These are phyloP conservation scores for Lithophane semibrunnea DNA, from an alignment of 2,888 invertebrate genomes.

Conservation along the genomic window DNA sequence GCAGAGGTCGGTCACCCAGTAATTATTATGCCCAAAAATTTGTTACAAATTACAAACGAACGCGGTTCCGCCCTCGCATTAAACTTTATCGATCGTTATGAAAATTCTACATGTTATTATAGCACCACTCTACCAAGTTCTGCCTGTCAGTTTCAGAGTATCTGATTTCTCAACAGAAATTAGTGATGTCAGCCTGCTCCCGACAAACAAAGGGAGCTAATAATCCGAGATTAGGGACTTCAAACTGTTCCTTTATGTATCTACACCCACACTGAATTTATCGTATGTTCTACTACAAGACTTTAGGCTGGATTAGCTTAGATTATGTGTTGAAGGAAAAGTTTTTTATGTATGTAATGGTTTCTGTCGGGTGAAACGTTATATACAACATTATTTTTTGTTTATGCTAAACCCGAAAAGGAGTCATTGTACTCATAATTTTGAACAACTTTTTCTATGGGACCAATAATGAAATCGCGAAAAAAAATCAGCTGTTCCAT, in stretches of 20 bases:
- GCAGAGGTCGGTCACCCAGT: too few species aligned
- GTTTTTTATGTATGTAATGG: neutral
- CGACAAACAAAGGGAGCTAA: conserved; percentile 52
- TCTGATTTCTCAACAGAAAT: conserved; percentile 39
- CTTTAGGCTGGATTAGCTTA: neutral
- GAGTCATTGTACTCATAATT: too few species aligned
- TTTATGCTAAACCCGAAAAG: too few species aligned
- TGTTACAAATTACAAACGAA: too few species aligned
- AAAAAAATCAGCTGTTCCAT: too few species aligned
- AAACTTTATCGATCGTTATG: neutral
- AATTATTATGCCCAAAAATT: too few species aligned
- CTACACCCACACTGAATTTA: neutral
- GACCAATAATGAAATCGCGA: too few species aligned
- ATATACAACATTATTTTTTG: neutral
- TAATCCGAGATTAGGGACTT: conserved; percentile 56
- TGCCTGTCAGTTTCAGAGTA: conserved; percentile 32
- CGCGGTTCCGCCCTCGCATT: too few species aligned
- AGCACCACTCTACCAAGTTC: neutral
- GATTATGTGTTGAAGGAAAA: neutral
- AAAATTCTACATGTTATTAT: neutral
- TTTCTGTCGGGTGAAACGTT: neutral
- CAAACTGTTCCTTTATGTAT: conserved; percentile 15
- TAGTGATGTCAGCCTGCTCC: conserved; percentile 31
- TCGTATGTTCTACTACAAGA: neutral
- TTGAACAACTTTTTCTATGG: too few species aligned